Conservation (phyloP, 1,140 invertebrate genomes). For the Ceratina japonica region DNA sequence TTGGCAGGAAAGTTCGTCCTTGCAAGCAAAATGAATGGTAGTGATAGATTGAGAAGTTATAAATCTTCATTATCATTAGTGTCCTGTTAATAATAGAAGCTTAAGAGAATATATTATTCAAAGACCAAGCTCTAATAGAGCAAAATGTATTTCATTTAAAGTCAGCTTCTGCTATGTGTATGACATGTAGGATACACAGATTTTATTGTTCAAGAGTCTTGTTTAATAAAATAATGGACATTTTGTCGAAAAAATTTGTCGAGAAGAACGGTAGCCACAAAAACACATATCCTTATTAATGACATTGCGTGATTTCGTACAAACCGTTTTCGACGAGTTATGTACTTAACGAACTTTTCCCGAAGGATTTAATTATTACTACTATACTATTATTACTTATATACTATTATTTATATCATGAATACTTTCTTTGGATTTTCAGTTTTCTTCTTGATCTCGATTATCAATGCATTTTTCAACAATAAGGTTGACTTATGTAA, state of each 20-base stretch:
- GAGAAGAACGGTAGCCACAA: not conserved
- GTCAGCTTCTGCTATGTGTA: not conserved
- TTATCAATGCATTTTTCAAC: not conserved
- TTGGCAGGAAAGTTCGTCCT: not conserved
- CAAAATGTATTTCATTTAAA: no score
- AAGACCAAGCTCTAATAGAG: no score
- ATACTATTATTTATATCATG: no score
- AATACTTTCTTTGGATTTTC: not conserved
- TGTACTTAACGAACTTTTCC: not conserved
- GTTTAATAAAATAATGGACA: constrained; percentile 37
- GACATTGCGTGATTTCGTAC: constrained; percentile 53
- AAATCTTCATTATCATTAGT: no score
- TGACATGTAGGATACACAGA: constrained; percentile 15
- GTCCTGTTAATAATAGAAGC: no score
- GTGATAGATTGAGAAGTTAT: no score
- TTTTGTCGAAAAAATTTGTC: constrained; percentile 34
- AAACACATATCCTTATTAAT: constrained; percentile 29
- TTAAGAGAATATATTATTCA: no score
- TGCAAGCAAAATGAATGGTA: not conserved
- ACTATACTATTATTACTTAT: no score
- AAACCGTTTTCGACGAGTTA: not conserved
- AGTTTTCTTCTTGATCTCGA: constrained; percentile 4
- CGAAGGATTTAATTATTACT: no score
- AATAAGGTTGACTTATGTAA: not conserved
- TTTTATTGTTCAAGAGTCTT: not conserved